These are phyloP conservation scores for Oedothorax gibbosus DNA, from an alignment of 1,140 invertebrate genomes.

Conservation along the genomic window DNA sequence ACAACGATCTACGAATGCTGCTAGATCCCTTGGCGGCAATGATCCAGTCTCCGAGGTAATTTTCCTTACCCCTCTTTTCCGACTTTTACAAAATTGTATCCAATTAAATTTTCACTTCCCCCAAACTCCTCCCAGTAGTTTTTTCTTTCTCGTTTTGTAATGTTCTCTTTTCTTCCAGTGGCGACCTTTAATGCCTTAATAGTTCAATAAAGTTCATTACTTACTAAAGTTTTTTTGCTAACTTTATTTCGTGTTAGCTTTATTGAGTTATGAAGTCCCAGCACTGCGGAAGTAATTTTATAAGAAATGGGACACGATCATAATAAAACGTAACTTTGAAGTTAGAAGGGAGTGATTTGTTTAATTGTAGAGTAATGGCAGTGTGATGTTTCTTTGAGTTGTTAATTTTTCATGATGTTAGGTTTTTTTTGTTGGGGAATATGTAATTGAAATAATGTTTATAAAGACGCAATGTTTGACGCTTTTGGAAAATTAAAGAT, in stretches of 20 bases:
- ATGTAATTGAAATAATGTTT: neutral
- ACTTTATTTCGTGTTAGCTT: slow-evolving; percentile 21
- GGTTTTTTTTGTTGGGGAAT: neutral
- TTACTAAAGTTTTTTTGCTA: slow-evolving; percentile 20
- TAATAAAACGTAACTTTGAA: slow-evolving; percentile 15
- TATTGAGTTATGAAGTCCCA: slow-evolving; percentile 46
- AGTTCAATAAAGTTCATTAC: slow-evolving; percentile 61
- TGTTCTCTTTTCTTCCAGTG: slow-evolving; percentile 4
- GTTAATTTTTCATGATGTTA: neutral
- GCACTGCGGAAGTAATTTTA: slow-evolving; percentile 22
- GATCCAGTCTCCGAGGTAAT: slow-evolving; percentile 55
- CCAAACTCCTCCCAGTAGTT: neutral
- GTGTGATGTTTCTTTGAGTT: slow-evolving; percentile 9
- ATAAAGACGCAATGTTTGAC: too few species aligned
- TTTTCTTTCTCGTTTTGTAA: slow-evolving; percentile 2
- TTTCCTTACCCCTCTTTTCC: slow-evolving; percentile 41
- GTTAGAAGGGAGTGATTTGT: slow-evolving; percentile 17
- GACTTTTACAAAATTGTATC: slow-evolving; percentile 61
- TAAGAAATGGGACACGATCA: neutral
- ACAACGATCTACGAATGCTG: slow-evolving; percentile 56
- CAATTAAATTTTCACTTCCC: slow-evolving; percentile 58
- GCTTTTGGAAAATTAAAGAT: too few species aligned
- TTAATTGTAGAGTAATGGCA: slow-evolving; percentile 43
- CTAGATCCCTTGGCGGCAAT: slow-evolving; percentile 58
- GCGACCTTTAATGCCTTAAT: slow-evolving; percentile 58